phyloP scores from a whole-genome alignment of 2,888 invertebrate species.

The Metallyticus violacea region DNA sequence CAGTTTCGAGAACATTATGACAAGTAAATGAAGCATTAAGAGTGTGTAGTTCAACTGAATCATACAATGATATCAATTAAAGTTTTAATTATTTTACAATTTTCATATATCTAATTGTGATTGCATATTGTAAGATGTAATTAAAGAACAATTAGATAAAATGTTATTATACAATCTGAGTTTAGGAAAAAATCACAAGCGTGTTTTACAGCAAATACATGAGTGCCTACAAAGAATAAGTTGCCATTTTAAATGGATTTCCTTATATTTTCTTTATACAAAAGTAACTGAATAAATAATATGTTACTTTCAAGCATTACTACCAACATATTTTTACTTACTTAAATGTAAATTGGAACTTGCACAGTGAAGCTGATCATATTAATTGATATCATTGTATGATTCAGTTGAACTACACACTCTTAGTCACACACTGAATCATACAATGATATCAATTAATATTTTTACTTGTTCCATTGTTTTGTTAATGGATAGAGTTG shows the following conservation, averaged over 20 bases:
- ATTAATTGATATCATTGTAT: too few species aligned
- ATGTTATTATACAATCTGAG: neutral
- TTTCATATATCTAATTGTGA: neutral
- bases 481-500: neutral
- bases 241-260: neutral
- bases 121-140: neutral
- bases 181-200: neutral
- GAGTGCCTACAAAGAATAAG: neutral
- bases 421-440: too few species aligned
- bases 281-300: neutral
- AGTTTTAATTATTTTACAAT: neutral
- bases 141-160: neutral
- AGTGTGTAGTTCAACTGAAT: too few species aligned
- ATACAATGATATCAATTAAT: too few species aligned
- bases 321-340: too few species aligned
- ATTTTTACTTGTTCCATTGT: neutral
- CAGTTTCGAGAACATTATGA: too few species aligned
- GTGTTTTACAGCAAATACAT: neutral
- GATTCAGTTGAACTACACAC: too few species aligned
- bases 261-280: neutral
- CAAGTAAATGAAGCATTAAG: too few species aligned
- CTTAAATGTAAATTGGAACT: too few species aligned
- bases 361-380: too few species aligned
- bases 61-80: too few species aligned
- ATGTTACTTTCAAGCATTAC: neutral